A percentile compares a stretch with the other conserved stretches of the same genome.
Conservation (phyloP, 2,888 invertebrate genomes). For the Napeogenes inachia region DNA sequence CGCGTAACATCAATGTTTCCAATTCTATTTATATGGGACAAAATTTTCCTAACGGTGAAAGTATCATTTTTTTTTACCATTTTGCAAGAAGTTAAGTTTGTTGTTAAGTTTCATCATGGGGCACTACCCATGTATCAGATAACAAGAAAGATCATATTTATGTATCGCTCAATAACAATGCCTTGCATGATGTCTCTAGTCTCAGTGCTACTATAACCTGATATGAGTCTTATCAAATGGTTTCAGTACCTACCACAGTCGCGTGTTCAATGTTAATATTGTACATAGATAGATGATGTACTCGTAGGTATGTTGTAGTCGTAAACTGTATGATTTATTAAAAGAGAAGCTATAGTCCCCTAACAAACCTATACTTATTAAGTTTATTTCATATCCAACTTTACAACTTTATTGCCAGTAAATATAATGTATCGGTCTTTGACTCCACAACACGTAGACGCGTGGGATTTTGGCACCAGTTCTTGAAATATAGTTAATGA, state of each 20-base stretch:
- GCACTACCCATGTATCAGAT: too few species aligned
- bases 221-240: not conserved
- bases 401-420: not conserved
- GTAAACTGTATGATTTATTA: not conserved
- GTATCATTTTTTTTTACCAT: too few species aligned
- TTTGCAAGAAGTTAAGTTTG: too few species aligned
- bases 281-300: not conserved
- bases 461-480: constrained; percentile 41
- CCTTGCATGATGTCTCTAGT: not conserved
- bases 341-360: too few species aligned
- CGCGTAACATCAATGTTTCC: too few species aligned
- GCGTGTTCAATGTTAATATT: not conserved
- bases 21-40: too few species aligned
- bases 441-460: constrained; percentile 36
- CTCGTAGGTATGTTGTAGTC: not conserved
- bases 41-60: too few species aligned
- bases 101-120: too few species aligned
- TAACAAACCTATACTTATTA: too few species aligned
- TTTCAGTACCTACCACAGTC: not conserved
- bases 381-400: too few species aligned
- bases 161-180: not conserved
- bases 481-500: constrained; percentile 14
- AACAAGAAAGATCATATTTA: too few species aligned
- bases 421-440: constrained; percentile 40
- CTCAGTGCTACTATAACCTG: not conserved